These are phyloP conservation scores for Leptinotarsa lineolata DNA, from an alignment of 1,140 invertebrate genomes.

Conservation along the genomic window DNA sequence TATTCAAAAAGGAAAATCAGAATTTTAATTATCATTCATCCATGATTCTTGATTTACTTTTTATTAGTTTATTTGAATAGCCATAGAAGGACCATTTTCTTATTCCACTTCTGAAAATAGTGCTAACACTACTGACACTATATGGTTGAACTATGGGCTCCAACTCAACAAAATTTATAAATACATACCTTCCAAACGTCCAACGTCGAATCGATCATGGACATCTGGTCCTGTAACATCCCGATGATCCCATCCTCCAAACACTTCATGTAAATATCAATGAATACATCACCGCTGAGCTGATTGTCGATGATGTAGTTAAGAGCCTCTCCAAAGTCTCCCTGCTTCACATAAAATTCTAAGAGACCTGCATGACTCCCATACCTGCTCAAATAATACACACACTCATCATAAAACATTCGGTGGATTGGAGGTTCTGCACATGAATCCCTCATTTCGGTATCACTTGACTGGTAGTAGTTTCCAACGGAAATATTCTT, in stretches of 20 bases:
- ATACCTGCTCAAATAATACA: slow-evolving; percentile 74
- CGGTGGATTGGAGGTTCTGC: slow-evolving; percentile 49
- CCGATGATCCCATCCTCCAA: slow-evolving; percentile 66
- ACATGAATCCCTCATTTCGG: neutral
- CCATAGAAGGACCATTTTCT: no score
- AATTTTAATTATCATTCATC: no score
- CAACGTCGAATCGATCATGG: slow-evolving; percentile 64
- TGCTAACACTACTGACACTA: no score
- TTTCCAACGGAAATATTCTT: slow-evolving; percentile 55
- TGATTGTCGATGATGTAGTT: slow-evolving; percentile 67
- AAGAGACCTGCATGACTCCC: slow-evolving; percentile 71
- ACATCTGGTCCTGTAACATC: slow-evolving; percentile 65
- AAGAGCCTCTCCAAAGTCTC: slow-evolving; percentile 64
- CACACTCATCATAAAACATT: slow-evolving; percentile 71
- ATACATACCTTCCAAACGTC: slow-evolving; percentile 65
- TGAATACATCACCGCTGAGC: slow-evolving; percentile 69
- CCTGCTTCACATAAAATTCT: slow-evolving; percentile 70
- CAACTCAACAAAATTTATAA: neutral
- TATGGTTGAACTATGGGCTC: no score
- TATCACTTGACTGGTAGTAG: slow-evolving; percentile 34
- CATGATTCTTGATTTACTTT: no score
- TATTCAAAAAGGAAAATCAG: neutral
- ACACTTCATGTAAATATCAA: slow-evolving; percentile 71
- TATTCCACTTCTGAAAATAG: no score
- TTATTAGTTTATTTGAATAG: no score